A percentile compares a stretch with the other conserved stretches of the same genome.
Evolutionary conservation across 2,113 vertebrate species (phyloP).

Genomic region (Hyperopisus bebe): DNA sequence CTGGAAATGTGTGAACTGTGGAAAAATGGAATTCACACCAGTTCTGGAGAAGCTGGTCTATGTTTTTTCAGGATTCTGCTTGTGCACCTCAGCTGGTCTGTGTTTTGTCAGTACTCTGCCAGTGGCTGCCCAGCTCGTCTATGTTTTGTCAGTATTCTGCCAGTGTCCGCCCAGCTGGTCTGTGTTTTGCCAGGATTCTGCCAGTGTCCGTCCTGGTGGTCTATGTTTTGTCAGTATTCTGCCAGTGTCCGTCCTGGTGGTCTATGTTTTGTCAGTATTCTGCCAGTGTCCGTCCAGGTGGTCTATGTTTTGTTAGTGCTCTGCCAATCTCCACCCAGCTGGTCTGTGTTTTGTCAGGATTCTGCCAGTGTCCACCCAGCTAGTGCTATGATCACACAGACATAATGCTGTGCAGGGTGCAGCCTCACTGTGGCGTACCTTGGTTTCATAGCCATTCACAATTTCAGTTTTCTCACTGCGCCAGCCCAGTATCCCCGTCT

Average conservation of each 20-base stretch:
- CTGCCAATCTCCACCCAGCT: background rate
- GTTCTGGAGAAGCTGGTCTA: background rate
- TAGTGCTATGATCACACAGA: background rate
- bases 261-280: background rate
- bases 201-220: background rate
- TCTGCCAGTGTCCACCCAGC: background rate
- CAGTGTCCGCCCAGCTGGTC: no score
- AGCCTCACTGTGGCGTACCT: slow-evolving; percentile 63
- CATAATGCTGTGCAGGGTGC: background rate
- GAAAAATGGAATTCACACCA: background rate
- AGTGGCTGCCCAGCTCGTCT: no score
- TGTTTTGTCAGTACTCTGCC: no score
- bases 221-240: background rate
- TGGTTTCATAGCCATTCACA: slow-evolving; percentile 93
- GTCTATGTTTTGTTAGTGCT: background rate
- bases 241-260: no score
- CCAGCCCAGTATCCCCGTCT: slow-evolving; percentile 94
- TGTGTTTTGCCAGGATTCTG: no score
- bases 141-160: no score
- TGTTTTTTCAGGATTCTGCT: background rate
- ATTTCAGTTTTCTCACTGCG: slow-evolving; percentile 90
- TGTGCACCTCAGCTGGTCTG: background rate
- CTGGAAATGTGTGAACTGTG: background rate
- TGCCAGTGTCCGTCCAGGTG: background rate
- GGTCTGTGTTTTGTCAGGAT: background rate